These are phyloP conservation scores for Amia ocellicauda DNA, from an alignment of 2,113 vertebrate genomes.

Conservation along the genomic window DNA sequence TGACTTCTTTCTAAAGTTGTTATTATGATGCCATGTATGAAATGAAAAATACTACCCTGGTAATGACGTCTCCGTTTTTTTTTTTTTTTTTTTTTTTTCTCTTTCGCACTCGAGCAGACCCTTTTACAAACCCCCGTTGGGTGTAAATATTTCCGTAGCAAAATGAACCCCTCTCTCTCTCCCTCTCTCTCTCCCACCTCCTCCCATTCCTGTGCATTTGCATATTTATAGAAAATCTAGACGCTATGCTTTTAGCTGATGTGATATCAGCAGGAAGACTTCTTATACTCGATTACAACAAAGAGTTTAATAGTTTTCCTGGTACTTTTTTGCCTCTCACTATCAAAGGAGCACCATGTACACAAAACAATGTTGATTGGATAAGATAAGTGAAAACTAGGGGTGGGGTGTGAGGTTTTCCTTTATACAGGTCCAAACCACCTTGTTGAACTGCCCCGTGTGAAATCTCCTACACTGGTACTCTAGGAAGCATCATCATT, in stretches of 20 bases:
- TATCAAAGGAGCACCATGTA: too few relatives aligned
- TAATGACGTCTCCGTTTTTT: neutral
- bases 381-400: too few relatives aligned
- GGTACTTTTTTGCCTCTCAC: too few relatives aligned
- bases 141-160: neutral
- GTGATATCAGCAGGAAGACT: too few relatives aligned
- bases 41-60: constrained; percentile 11
- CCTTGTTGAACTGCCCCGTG: too few relatives aligned
- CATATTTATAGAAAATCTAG: constrained; percentile 38
- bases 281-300: neutral
- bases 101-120: neutral
- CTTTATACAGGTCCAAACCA: too few relatives aligned
- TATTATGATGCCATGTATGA: constrained; percentile 14
- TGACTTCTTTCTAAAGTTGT: constrained; percentile 11
- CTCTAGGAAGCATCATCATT: too few relatives aligned
- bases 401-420: too few relatives aligned
- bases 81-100: neutral
- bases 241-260: constrained; percentile 11
- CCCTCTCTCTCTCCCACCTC: constrained; percentile 25
- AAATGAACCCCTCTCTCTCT: neutral
- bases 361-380: too few relatives aligned
- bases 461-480: too few relatives aligned
- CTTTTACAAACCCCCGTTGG: neutral
- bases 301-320: neutral
- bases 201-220: constrained; percentile 44